Conservation (phyloP, 1,140 invertebrate genomes). For the Megalonaias nervosa region DNA sequence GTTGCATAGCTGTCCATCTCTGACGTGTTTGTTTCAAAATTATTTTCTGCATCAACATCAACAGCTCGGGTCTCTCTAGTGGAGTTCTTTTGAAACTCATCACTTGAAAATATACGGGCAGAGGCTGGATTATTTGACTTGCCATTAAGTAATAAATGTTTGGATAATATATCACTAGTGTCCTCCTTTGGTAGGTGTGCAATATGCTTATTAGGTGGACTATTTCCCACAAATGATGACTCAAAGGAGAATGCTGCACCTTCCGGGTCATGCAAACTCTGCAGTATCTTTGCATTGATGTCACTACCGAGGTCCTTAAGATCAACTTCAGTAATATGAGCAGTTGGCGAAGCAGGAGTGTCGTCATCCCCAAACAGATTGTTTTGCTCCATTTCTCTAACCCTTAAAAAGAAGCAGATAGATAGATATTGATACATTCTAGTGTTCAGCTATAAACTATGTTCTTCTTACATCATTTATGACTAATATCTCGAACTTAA, state of each 20-base stretch:
- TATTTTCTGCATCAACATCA: too few relatives aligned
- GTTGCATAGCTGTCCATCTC: too few relatives aligned
- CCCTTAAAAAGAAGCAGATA: conserved; percentile 38
- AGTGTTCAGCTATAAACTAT: neutral
- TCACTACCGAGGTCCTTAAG: conserved; percentile 48
- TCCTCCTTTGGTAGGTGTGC: neutral
- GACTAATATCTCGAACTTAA: neutral
- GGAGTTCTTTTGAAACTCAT: too few relatives aligned
- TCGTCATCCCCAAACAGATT: conserved; percentile 49
- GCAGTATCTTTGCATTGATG: conserved; percentile 38
- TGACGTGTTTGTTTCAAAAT: too few relatives aligned
- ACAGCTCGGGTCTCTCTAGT: too few relatives aligned
- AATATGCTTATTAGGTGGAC: conserved; percentile 1
- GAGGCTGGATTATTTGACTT: too few relatives aligned
- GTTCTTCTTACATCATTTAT: neutral
- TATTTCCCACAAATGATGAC: conserved; percentile 1
- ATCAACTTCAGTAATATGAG: conserved; percentile 52
- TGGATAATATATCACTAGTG: too few relatives aligned
- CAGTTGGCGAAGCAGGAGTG: conserved; percentile 27
- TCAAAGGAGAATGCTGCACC: neutral
- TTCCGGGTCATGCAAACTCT: conserved; percentile 18
- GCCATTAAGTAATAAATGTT: too few relatives aligned
- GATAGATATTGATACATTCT: neutral
- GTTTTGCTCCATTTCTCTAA: conserved; percentile 56
- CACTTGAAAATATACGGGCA: too few relatives aligned